phyloP scores from a whole-genome alignment of 2,797 vertebrate genomes.

The Austrolebias charrua region DNA sequence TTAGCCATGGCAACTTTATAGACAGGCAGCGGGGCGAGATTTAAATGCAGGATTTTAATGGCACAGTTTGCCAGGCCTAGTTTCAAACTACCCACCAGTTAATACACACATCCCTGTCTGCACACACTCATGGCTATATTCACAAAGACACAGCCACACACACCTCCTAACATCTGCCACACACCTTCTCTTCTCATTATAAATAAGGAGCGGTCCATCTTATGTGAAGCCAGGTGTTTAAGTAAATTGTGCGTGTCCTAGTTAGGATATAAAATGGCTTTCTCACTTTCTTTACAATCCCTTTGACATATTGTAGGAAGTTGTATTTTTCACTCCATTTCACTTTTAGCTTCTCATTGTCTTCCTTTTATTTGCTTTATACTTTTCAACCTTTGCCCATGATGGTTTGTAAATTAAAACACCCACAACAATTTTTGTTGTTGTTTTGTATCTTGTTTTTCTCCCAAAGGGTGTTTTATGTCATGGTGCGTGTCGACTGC shows the following conservation, averaged over 20 bases:
- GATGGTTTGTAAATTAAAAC: background rate
- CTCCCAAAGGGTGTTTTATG: too few relatives aligned
- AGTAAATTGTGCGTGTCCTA: conserved; percentile 35
- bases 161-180: conserved; percentile 39
- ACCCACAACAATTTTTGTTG: background rate
- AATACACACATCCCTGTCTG: background rate
- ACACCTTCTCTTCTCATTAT: conserved; percentile 9
- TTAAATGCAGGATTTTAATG: conserved; percentile 59
- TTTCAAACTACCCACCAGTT: conserved; percentile 16
- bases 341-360: conserved; percentile 2
- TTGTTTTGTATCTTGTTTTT: too few relatives aligned
- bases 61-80: conserved; percentile 46
- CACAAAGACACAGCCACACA: background rate
- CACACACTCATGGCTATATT: conserved; percentile 15
- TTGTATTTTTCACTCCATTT: conserved; percentile 16
- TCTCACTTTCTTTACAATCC: conserved; percentile 24
- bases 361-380: background rate
- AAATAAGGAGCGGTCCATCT: conserved; percentile 34
- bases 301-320: conserved; percentile 19
- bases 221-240: conserved; percentile 41
- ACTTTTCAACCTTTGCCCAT: background rate
- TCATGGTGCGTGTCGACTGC: too few relatives aligned
- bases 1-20: conserved; percentile 65
- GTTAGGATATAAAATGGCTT: conserved; percentile 32
- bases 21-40: conserved; percentile 47